Percentiles rank a stretch among this genome's conserved stretches.
phyloP scores from a whole-genome alignment of 1,140 invertebrate species.

The Tetramorium alpestre region DNA sequence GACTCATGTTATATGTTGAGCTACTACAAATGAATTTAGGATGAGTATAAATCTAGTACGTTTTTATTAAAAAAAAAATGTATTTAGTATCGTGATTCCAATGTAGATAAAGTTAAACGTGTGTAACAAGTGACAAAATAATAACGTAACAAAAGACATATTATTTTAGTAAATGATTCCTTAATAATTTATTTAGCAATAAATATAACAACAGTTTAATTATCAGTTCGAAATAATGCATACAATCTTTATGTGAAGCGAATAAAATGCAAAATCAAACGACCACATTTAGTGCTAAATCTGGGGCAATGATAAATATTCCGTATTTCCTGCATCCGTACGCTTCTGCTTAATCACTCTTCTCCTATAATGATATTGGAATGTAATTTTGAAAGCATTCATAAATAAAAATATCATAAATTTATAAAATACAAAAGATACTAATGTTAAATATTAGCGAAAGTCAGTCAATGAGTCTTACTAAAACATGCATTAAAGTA shows the following conservation, averaged over 20 bases:
- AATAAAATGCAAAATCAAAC: conserved; percentile 18
- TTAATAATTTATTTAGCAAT: background rate
- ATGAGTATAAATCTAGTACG: background rate
- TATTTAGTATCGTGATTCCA: background rate
- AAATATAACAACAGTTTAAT: background rate
- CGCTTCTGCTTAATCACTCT: background rate
- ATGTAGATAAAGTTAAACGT: background rate
- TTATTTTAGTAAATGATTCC: background rate
- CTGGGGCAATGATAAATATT: background rate
- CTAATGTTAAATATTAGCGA: background rate
- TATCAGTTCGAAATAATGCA: background rate
- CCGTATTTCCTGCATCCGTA: background rate
- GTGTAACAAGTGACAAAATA: background rate
- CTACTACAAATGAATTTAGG: background rate
- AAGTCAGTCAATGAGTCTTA: background rate
- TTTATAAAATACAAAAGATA: background rate
- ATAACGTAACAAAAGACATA: background rate
- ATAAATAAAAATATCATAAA: background rate
- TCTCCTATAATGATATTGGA: background rate
- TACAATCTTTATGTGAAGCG: background rate
- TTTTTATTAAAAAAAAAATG: background rate
- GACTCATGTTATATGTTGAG: background rate
- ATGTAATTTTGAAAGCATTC: background rate
- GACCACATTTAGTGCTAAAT: conserved; percentile 12
- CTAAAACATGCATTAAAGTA: background rate